phyloP scores from a whole-genome alignment of 2,113 vertebrate species.

The Lasiurus cinereus region DNA sequence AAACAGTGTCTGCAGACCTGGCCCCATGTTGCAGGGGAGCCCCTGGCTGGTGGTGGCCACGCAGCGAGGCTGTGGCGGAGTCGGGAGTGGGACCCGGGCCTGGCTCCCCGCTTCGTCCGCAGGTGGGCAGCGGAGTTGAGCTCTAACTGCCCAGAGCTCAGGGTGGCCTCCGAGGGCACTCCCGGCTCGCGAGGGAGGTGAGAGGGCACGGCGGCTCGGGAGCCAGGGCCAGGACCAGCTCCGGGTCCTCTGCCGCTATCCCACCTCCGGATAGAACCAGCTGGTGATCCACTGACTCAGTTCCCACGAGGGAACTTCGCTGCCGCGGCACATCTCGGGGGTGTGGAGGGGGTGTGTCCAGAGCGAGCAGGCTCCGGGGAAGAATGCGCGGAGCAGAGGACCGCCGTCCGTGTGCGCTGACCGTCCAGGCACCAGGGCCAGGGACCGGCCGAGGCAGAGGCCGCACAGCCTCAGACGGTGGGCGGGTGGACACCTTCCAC shows the following conservation, averaged over 20 bases:
- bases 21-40: neutral
- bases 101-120: neutral
- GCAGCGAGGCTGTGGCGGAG: neutral
- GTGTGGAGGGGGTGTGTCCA: neutral
- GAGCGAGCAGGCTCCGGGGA: neutral
- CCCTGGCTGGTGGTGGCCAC: neutral
- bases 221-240: no score
- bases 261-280: neutral
- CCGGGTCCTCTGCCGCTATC: neutral
- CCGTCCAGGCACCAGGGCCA: neutral
- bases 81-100: neutral
- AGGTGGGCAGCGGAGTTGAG: no score
- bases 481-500: accelerated
- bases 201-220: no score
- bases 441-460: accelerated
- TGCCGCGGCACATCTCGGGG: neutral
- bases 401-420: accelerated
- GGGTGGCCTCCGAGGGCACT: neutral
- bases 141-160: neutral
- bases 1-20: neutral
- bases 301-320: neutral
- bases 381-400: neutral
- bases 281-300: neutral
- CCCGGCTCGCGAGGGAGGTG: accelerated
- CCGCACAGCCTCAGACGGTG: accelerated